phyloP scores from a whole-genome alignment of 2,888 invertebrate species.

The Drosophila trichaetosa region DNA sequence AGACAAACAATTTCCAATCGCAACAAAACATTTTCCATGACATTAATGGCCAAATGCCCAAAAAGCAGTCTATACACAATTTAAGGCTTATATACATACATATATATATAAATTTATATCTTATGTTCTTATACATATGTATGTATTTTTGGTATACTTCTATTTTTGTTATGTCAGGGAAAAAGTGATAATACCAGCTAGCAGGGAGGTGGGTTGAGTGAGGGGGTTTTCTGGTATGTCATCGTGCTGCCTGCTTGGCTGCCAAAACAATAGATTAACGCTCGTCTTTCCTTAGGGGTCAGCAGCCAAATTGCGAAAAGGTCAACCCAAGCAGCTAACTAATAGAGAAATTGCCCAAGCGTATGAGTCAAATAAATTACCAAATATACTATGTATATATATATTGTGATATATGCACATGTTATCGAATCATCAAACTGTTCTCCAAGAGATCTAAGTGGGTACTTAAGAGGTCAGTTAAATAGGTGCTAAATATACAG shows the following conservation, averaged over 20 bases:
- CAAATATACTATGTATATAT: constrained; percentile 5
- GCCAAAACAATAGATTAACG: constrained; percentile 75
- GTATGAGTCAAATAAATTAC: constrained; percentile 6
- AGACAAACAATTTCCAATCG: constrained; percentile 77
- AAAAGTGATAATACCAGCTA: constrained; percentile 55
- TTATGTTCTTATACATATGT: constrained; percentile 21
- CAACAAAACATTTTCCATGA: constrained; percentile 70
- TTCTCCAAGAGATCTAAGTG: constrained; percentile 17
- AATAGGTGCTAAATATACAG: background rate
- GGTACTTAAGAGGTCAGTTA: constrained; percentile 26
- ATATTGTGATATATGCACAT: constrained; percentile 35
- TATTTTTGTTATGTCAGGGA: constrained; percentile 55
- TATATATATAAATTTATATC: constrained; percentile 6
- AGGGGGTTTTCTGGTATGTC: constrained; percentile 30
- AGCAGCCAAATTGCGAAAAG: constrained; percentile 52
- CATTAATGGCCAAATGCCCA: constrained; percentile 68
- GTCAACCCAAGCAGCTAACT: constrained; percentile 42
- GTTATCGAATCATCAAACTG: constrained; percentile 28
- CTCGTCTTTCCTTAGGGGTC: constrained; percentile 27
- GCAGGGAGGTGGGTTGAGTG: background rate
- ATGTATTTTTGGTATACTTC: constrained; percentile 26
- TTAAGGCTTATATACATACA: constrained; percentile 38
- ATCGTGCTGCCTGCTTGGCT: constrained; percentile 58
- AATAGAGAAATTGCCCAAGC: constrained; percentile 53
- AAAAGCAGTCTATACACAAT: constrained; percentile 32